These are phyloP conservation scores for Eristalis pertinax DNA, from an alignment of 2,888 invertebrate genomes.

Conservation along the genomic window DNA sequence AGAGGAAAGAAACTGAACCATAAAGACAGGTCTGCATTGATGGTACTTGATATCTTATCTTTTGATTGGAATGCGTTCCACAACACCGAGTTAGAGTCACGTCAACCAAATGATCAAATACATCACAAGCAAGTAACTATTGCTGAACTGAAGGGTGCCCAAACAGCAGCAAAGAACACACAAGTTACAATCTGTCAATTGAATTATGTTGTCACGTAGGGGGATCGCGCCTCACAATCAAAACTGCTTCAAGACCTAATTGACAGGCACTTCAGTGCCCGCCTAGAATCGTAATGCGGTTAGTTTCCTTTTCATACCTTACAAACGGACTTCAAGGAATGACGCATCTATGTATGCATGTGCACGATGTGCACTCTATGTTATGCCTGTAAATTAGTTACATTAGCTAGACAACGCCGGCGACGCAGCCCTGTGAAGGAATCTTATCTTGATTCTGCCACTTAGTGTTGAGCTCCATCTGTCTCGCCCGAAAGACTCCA, in stretches of 20 bases:
- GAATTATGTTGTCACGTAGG: background rate
- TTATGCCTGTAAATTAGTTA: background rate
- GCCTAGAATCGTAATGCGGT: background rate
- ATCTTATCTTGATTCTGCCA: slow-evolving; percentile 53
- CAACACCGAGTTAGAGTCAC: too few species aligned
- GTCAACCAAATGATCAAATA: too few species aligned
- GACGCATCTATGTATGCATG: background rate
- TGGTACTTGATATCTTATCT: too few species aligned
- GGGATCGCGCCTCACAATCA: background rate
- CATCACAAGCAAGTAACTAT: too few species aligned
- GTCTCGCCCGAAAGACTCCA: slow-evolving; percentile 57
- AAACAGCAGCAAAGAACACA: background rate
- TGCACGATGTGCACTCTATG: background rate
- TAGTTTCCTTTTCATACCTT: background rate
- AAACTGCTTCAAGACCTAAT: background rate
- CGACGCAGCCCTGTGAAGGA: background rate
- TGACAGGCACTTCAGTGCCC: background rate
- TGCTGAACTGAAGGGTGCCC: too few species aligned
- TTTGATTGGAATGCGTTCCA: too few species aligned
- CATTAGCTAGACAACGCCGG: background rate
- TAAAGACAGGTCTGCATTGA: too few species aligned
- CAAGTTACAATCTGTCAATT: too few species aligned
- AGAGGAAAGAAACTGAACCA: too few species aligned
- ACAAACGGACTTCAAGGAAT: background rate
- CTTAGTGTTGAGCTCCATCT: slow-evolving; percentile 1